Percentiles rank a stretch among this genome's conserved stretches.
Conservation (phyloP, 1,140 invertebrate species). For the Sweltsa coloradensis region DNA sequence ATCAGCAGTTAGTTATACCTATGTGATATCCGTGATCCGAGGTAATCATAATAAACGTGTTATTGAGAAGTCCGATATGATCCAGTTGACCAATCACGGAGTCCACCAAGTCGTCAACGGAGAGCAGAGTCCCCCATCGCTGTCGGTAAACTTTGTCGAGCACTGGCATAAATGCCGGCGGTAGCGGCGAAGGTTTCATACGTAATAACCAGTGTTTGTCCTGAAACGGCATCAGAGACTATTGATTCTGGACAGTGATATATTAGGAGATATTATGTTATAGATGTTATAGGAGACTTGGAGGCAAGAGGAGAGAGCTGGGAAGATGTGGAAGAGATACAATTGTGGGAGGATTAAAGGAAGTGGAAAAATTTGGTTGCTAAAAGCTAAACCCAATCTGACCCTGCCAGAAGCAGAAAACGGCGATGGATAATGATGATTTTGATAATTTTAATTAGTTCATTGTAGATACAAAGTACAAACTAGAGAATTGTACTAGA, state of each 20-base stretch:
- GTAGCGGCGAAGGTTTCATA: conserved; percentile 47
- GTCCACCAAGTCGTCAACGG: conserved; percentile 75
- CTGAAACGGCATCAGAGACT: conserved; percentile 34
- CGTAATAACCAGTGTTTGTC: conserved; percentile 69
- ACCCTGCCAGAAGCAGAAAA: too few relatives aligned
- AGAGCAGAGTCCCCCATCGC: conserved; percentile 64
- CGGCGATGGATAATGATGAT: too few relatives aligned
- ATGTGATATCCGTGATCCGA: conserved; percentile 87
- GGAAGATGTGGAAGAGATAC: too few relatives aligned
- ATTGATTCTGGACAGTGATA: background rate
- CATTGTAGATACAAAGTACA: too few relatives aligned
- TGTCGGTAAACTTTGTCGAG: conserved; percentile 55
- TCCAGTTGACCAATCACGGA: conserved; percentile 44
- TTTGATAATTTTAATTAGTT: too few relatives aligned
- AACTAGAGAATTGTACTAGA: too few relatives aligned
- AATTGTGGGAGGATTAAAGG: too few relatives aligned
- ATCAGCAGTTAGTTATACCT: too few relatives aligned
- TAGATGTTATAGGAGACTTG: too few relatives aligned
- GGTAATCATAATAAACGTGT: conserved; percentile 72
- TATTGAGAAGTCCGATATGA: conserved; percentile 38
- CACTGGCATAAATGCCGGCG: conserved; percentile 36
- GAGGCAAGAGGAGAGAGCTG: too few relatives aligned
- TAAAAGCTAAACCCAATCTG: too few relatives aligned
- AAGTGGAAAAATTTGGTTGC: too few relatives aligned
- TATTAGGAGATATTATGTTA: background rate